A percentile compares a stretch with the other conserved stretches of the same genome.
Evolutionary conservation across 35 echinoderm and acorn worm genomes (phyloP).

Genomic region (Chiridota heheva): DNA sequence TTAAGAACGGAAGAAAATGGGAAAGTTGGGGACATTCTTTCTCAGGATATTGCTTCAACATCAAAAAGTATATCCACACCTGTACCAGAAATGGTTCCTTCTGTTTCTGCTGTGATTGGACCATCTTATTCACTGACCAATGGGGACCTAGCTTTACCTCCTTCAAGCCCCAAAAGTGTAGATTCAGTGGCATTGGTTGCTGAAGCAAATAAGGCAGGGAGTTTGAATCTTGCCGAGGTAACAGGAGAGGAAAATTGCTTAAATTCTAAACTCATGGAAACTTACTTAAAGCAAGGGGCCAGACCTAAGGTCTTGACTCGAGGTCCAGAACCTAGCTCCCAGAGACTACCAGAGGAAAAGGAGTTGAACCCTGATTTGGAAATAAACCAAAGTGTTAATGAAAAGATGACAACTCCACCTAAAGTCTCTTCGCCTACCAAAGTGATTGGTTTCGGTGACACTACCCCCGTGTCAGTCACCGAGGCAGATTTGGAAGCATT

Average conservation of each 20-base stretch:
- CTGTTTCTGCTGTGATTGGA: no score
- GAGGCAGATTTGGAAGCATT: slow-evolving; percentile 74
- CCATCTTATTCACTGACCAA: no score
- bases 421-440: slow-evolving; percentile 5
- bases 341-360: slow-evolving; percentile 9
- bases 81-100: no score
- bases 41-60: no score
- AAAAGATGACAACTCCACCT: neutral
- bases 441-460: slow-evolving; percentile 65
- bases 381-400: neutral
- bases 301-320: slow-evolving; percentile 64
- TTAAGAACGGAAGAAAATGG: no score
- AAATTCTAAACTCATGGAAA: slow-evolving; percentile 75
- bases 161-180: no score
- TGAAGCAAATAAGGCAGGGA: no score
- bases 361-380: neutral
- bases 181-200: no score
- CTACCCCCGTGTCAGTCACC: slow-evolving; percentile 66
- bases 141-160: no score
- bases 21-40: no score
- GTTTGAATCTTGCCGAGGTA: no score
- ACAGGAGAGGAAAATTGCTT: slow-evolving; percentile 9
- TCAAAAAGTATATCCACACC: no score
- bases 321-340: slow-evolving; percentile 34
- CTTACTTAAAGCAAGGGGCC: slow-evolving; percentile 78